Evolutionary conservation across 2,888 invertebrate genomes (phyloP).

Genomic region (Dasysyrphus tricinctus): DNA sequence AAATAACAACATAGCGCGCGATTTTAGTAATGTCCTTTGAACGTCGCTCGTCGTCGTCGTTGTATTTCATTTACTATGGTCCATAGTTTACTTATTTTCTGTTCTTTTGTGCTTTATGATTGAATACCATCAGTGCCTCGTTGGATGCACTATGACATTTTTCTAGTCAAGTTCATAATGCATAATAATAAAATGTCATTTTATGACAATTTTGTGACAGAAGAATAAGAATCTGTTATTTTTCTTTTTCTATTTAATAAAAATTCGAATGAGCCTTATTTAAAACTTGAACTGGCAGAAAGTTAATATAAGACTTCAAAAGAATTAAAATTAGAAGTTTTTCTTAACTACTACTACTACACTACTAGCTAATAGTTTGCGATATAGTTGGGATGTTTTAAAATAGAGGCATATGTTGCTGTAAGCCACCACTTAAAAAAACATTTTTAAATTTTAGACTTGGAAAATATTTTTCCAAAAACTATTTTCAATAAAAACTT

Average conservation of each 20-base stretch:
- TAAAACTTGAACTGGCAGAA: too few relatives aligned
- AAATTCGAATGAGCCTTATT: neutral
- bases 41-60: neutral
- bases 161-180: conserved; percentile 2
- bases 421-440: too few relatives aligned
- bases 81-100: neutral
- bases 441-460: too few relatives aligned
- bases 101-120: neutral
- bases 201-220: neutral
- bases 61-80: neutral
- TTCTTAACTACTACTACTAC: too few relatives aligned
- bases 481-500: too few relatives aligned
- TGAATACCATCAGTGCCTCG: neutral
- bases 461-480: too few relatives aligned
- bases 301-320: too few relatives aligned
- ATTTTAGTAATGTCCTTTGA: conserved; percentile 45
- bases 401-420: too few relatives aligned
- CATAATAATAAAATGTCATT: neutral
- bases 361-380: too few relatives aligned
- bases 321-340: too few relatives aligned
- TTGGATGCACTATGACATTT: neutral
- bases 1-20: conserved; percentile 33
- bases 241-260: neutral
- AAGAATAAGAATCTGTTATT: neutral
- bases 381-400: too few relatives aligned